Conservation (phyloP, 1,140 invertebrate genomes). For the Drosophila ironensis region DNA sequence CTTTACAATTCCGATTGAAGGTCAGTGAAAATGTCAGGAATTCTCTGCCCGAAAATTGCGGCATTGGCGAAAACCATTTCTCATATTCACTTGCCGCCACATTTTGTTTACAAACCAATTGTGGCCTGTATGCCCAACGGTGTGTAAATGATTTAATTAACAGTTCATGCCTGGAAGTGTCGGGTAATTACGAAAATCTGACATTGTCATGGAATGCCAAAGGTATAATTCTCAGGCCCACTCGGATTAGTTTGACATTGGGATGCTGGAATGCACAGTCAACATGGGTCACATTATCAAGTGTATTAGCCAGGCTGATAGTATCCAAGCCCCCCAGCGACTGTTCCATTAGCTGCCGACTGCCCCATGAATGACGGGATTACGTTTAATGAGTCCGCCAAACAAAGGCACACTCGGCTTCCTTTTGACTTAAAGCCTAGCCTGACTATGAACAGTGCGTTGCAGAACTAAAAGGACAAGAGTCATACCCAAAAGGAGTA, state of each 20-base stretch:
- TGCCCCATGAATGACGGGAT: conserved; percentile 45
- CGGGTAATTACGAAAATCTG: conserved; percentile 66
- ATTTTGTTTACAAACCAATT: conserved; percentile 26
- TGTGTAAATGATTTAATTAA: conserved; percentile 68
- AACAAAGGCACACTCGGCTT: not conserved
- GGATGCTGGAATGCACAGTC: conserved; percentile 8
- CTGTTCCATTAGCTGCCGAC: conserved; percentile 11
- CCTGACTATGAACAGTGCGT: not conserved
- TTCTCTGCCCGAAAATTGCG: not conserved
- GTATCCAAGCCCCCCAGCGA: not conserved
- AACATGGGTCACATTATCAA: conserved; percentile 48
- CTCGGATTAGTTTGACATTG: conserved; percentile 15
- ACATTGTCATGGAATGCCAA: conserved; percentile 50
- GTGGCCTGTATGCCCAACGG: conserved; percentile 12
- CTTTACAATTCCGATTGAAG: conserved; percentile 20
- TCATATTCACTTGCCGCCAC: conserved; percentile 27
- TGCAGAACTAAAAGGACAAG: not conserved
- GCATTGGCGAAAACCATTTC: conserved; percentile 6
- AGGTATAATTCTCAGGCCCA: conserved; percentile 24
- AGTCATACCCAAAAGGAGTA: too few relatives aligned
- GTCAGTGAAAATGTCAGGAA: conserved; percentile 14
- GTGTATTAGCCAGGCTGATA: not conserved
- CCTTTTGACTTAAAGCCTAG: conserved; percentile 8
- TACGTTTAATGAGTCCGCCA: conserved; percentile 45
- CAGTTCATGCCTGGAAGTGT: conserved; percentile 50